phyloP scores from a whole-genome alignment of 2,113 vertebrate genomes.

The Cyanistes caeruleus region DNA sequence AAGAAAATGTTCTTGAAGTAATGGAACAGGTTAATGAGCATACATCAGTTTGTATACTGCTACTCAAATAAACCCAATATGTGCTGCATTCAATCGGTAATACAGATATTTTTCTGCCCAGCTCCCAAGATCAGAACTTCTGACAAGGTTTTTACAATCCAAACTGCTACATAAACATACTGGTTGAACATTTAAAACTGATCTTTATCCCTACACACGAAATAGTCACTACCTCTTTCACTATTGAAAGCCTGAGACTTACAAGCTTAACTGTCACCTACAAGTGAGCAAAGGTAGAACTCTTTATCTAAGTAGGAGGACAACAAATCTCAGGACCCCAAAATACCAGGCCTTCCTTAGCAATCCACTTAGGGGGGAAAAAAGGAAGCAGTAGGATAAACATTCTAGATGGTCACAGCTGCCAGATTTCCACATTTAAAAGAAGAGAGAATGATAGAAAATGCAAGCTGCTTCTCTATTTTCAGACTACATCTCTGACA shows the following conservation, averaged over 20 bases:
- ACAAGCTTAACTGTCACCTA: not conserved
- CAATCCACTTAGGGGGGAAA: not conserved
- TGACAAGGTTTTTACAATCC: not conserved
- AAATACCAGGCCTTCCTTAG: not conserved
- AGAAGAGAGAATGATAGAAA: not conserved
- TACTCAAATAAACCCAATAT: not conserved
- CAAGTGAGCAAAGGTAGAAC: not conserved
- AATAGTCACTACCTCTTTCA: not conserved
- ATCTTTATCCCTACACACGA: not conserved
- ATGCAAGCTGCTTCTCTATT: not conserved
- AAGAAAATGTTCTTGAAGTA: not conserved
- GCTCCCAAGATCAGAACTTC: not conserved
- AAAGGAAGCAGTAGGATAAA: not conserved
- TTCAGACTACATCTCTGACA: not conserved
- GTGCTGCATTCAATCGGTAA: not conserved
- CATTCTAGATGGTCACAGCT: not conserved
- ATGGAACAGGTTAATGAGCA: not conserved
- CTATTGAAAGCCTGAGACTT: not conserved
- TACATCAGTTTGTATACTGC: not conserved
- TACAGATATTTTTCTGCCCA: not conserved
- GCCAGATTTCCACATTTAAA: not conserved
- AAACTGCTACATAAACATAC: not conserved
- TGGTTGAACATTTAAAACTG: not conserved
- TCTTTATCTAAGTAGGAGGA: accelerated
- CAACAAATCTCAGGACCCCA: not conserved